Base-by-base conservation (phyloP, 2,113 vertebrate genomes). In the Rousettus leschenaultii region DNA sequence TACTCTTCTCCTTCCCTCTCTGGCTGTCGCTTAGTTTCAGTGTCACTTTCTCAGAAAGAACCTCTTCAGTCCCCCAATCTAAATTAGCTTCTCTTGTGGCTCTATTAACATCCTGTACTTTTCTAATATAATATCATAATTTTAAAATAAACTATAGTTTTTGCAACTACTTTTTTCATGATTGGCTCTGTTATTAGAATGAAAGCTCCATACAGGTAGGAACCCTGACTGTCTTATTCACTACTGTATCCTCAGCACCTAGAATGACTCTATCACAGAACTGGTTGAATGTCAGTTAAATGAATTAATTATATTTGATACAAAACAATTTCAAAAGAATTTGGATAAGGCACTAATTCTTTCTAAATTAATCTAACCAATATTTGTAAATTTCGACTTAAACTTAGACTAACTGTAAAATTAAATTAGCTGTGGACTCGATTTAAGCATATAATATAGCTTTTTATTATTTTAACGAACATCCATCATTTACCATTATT, bases 401-500 rank as follows among this genome's bases (percentile, higher is more conserved):
- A 12, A 66, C 21, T 66, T 82, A 8, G 35, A 13, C 28, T 80
- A 86, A 59, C 15, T 70, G 13, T 71, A 14, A 57, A 86, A 91
- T 2, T 48, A 1, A 96, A 86, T 73, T 93, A 82, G 18, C 2
- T 66, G 4, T 75, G 21, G 9, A 14, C 40, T 78, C 18, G 73
- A 30, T 93, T 95, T 87, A 57, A 89, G 30, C 19, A n/a, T 26
- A 40, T 57, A 65, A 80, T 73, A 65, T 19, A 73, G 21, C 35
- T 95, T 83, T 92, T 83, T 38, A 30, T 68, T 57, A 15, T 93
- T 80, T 85, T 75, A 82, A 77, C n/a, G 92, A 91, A 65, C 12
- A 3, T 43, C 30, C 1, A 38, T 2, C 16, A n/a, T 86, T 91
- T 92, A 85, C 51, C 51, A 51, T 51, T 51, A 51, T 16, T 51